phyloP scores from a whole-genome alignment of 2,797 vertebrate genomes.

The Diplodus sargus region DNA sequence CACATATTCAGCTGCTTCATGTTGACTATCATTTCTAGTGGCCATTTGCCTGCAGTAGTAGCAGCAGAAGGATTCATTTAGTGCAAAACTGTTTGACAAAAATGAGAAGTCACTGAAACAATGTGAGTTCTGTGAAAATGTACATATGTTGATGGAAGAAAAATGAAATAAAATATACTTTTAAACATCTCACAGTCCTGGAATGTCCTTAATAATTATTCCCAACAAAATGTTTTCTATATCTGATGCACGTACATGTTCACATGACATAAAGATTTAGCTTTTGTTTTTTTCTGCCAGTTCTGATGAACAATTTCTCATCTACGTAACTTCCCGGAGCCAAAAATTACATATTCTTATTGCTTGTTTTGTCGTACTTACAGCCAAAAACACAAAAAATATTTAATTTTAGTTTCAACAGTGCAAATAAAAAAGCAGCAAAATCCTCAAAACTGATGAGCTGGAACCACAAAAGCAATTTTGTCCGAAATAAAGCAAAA shows the following conservation, averaged over 20 bases:
- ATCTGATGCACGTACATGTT: neutral
- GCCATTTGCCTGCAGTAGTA: neutral
- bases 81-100: too few relatives aligned
- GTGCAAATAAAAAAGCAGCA: neutral
- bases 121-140: neutral
- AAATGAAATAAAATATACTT: neutral
- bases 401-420: neutral
- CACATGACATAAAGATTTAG: too few relatives aligned
- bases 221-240: neutral
- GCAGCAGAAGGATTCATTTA: neutral
- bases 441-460: neutral
- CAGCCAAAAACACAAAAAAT: neutral
- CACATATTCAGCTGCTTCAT: neutral
- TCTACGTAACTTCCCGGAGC: neutral
- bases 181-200: neutral
- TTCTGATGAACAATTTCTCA: neutral
- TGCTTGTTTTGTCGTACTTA: neutral
- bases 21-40: neutral
- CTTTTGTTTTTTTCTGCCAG: neutral
- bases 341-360: neutral
- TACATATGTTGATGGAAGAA: too few relatives aligned
- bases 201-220: neutral
- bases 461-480: neutral
- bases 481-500: too few relatives aligned
- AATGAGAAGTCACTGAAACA: too few relatives aligned